phyloP scores from a whole-genome alignment of 2,797 vertebrate genomes.

The Arvicola amphibius region DNA sequence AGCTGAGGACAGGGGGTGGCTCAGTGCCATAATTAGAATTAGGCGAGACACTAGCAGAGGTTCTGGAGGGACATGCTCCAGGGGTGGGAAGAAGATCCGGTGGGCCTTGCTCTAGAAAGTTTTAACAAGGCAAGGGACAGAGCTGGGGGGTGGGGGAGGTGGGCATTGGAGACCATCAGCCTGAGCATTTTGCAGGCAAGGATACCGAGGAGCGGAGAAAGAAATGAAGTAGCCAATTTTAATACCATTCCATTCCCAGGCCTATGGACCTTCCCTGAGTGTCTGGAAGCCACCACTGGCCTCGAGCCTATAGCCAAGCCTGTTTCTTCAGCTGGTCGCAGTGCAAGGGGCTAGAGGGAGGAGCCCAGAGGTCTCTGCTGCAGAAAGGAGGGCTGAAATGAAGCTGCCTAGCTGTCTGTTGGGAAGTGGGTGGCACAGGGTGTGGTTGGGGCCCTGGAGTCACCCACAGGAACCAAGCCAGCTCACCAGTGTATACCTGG shows the following conservation, averaged over 20 bases:
- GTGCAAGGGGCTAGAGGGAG: neutral
- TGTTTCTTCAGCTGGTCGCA: constrained; percentile 42
- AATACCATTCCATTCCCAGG: neutral
- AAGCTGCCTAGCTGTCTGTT: neutral
- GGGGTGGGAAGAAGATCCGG: neutral
- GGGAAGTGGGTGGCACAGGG: neutral
- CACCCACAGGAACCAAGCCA: neutral
- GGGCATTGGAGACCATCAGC: neutral
- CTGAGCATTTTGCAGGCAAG: constrained; percentile 8
- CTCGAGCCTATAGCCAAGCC: neutral
- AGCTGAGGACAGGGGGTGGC: neutral
- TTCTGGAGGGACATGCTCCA: neutral
- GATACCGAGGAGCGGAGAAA: neutral
- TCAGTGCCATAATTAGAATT: neutral
- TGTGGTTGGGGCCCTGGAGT: neutral
- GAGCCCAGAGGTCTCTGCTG: neutral
- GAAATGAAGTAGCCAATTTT: neutral
- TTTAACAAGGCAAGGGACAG: neutral
- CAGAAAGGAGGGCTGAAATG: neutral
- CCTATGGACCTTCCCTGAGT: neutral
- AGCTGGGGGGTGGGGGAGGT: neutral
- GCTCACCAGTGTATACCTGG: neutral
- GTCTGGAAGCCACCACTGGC: neutral
- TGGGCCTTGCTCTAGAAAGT: neutral
- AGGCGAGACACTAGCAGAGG: neutral